Evolutionary conservation across 2,888 invertebrate genomes (phyloP).

Genomic region (Platycheirus rosarum): DNA sequence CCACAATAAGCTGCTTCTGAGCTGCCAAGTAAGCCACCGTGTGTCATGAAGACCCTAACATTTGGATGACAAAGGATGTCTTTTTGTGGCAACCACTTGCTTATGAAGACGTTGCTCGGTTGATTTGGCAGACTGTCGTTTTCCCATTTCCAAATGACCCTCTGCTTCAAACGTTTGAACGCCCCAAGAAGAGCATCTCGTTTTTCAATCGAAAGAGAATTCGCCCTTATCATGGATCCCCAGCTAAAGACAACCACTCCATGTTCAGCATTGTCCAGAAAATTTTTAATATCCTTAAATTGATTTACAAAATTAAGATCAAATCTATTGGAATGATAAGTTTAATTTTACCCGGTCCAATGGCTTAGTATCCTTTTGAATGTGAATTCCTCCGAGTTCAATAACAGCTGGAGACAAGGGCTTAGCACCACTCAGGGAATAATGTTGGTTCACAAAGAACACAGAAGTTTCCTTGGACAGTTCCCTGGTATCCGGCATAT

Average conservation of each 20-base stretch:
- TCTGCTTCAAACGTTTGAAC: constrained; percentile 84
- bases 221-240: constrained; percentile 87
- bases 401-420: constrained; percentile 83
- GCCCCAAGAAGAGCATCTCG: constrained; percentile 85
- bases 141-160: constrained; percentile 89
- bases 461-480: constrained; percentile 82
- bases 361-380: constrained; percentile 79
- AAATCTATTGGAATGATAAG: not conserved
- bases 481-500: constrained; percentile 83
- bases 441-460: constrained; percentile 84
- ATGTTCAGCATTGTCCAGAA: constrained; percentile 85
- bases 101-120: constrained; percentile 86
- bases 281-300: constrained; percentile 84
- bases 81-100: constrained; percentile 89
- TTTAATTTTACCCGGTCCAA: constrained; percentile 76
- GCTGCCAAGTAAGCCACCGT: constrained; percentile 88
- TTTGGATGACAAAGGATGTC: constrained; percentile 90
- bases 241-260: constrained; percentile 88
- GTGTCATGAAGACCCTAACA: constrained; percentile 87
- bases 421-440: constrained; percentile 83
- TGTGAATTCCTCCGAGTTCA: constrained; percentile 85
- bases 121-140: constrained; percentile 85
- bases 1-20: constrained; percentile 87
- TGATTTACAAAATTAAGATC: constrained; percentile 50
- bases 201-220: constrained; percentile 84